These are phyloP conservation scores for Shinisaurus crocodilurus DNA, from an alignment of 2,113 vertebrate genomes.

Conservation along the genomic window DNA sequence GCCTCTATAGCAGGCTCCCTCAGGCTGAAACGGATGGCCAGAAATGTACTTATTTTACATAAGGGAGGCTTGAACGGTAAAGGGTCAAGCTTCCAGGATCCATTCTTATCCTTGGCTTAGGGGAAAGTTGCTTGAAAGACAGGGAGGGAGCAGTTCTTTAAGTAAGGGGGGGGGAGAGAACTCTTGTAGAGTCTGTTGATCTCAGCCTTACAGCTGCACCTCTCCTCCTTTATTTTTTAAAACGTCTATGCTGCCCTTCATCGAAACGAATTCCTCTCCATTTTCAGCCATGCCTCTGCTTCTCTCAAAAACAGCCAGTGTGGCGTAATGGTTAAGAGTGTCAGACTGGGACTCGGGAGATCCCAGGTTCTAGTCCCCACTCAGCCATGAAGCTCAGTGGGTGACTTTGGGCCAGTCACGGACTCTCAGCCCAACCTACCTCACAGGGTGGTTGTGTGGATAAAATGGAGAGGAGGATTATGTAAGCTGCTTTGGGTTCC, in stretches of 20 bases:
- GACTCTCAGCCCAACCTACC: no score
- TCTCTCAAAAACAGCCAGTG: not conserved
- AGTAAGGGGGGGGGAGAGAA: rapidly evolving
- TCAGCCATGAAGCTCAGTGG: no score
- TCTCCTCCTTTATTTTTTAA: not conserved
- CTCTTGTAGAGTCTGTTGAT: not conserved
- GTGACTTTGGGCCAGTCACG: no score
- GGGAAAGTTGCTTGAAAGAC: not conserved
- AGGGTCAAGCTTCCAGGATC: not conserved
- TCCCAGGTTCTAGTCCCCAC: no score
- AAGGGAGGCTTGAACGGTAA: not conserved
- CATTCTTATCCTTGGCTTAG: not conserved
- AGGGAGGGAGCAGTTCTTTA: not conserved
- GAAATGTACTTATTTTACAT: not conserved
- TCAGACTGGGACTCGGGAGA: no score
- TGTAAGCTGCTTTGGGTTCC: no score
- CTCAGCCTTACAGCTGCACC: not conserved
- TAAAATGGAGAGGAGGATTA: no score
- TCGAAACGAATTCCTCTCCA: not conserved
- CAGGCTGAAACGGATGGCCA: not conserved
- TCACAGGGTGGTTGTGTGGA: no score
- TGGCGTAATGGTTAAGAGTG: no score
- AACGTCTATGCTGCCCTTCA: no score
- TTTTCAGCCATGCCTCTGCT: not conserved
- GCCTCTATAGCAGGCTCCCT: not conserved